A percentile compares a stretch with the other conserved stretches of the same genome.
These are phyloP conservation scores for Athalia cordata DNA, from an alignment of 2,888 invertebrate species.

Conservation along the genomic window DNA sequence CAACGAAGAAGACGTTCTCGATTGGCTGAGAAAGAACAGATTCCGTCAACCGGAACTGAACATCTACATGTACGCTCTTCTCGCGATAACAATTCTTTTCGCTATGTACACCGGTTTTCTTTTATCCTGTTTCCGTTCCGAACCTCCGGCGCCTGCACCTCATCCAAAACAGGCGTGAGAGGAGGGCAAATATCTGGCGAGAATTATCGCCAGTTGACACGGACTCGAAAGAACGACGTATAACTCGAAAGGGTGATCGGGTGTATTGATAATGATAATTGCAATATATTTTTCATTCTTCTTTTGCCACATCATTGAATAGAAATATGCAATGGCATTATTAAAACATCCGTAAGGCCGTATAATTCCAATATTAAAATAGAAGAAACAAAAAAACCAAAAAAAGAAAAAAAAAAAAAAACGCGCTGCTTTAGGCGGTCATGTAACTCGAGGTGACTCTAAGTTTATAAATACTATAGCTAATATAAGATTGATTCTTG, in stretches of 20 bases:
- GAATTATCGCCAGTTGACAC: slow-evolving; percentile 39
- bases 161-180: slow-evolving; percentile 82
- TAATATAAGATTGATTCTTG: neutral
- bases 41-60: slow-evolving; percentile 95
- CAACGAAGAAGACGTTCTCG: slow-evolving; percentile 90
- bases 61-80: slow-evolving; percentile 94
- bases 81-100: slow-evolving; percentile 90
- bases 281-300: neutral
- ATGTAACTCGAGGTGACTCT: slow-evolving; percentile 19
- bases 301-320: neutral
- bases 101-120: slow-evolving; percentile 93
- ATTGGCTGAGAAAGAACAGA: slow-evolving; percentile 94
- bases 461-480: neutral
- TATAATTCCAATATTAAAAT: slow-evolving; percentile 44
- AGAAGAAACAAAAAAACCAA: neutral
- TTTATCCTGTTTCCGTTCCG: slow-evolving; percentile 90
- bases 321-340: slow-evolving; percentile 11
- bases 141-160: slow-evolving; percentile 77
- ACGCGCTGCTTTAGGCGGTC: slow-evolving; percentile 31
- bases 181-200: slow-evolving; percentile 23
- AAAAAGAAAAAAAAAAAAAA: neutral
- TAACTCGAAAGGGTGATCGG: slow-evolving; percentile 42
- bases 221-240: slow-evolving; percentile 35
- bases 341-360: slow-evolving; percentile 42
- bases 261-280: slow-evolving; percentile 44